Base-by-base conservation (phyloP, 2,888 invertebrate genomes). In the Ormyrus rosae region DNA sequence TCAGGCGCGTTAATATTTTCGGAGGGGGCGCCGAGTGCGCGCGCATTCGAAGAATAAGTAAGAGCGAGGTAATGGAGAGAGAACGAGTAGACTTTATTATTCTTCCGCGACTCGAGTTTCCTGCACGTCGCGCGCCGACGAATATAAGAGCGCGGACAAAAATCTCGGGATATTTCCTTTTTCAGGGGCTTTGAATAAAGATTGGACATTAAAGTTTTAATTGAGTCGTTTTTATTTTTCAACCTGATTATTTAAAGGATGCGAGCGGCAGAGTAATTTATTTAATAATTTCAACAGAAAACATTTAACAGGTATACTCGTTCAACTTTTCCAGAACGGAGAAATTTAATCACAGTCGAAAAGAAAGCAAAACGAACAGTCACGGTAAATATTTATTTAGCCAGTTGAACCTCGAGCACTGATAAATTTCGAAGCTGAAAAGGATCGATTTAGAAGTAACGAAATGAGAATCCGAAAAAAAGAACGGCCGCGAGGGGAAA, bases 1-100 rank as follows among this genome's bases (percentile, higher is more conserved):
- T 90, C 90, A 90, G 85, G 45, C 10, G 85, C 85, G 88, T 89
- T 90, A 89, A 90, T 90, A 90, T 89, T 78, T 82, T 89, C 87
- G 90, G 88, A 90, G 90, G 90, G 34, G 34, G 34, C 34, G 34
- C 34, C 2, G 34, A 34, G 34, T 19, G 19, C 90, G 90, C 85
- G 89, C 89, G 90, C 85, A 86, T 86, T 73, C 83, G 78, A 53
- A 50, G 48, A 34, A 46, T 9, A 13, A 51, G 68, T 71, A 77
- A 74, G 81, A 68, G 64, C 53, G 72, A 72, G 58, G 71, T 79
- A 81, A 81, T 78, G 64, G 76, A 71, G 76, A 74, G 55, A 68
- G 61, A 19, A n/a, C 5, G 65, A 34, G 46, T 34, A 4, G 34
- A 34, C 58, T 65, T 72, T 65, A 72, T 72, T 55, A 72, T 78